Evolutionary conservation across 1,140 invertebrate species (phyloP).

Genomic region (Drosophila sp.): DNA sequence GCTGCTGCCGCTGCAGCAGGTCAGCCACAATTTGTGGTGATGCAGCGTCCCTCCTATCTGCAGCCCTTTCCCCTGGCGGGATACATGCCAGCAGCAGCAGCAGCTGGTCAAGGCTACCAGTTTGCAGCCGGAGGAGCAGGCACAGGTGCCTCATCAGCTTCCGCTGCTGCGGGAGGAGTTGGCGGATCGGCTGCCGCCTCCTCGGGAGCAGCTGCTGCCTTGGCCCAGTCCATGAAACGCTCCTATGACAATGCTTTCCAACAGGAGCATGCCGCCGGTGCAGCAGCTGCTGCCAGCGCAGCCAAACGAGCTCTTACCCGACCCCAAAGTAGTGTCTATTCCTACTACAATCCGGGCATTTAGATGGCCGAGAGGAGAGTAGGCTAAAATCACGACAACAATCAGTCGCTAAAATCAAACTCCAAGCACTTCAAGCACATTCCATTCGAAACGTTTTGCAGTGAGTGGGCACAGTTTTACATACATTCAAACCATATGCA

Average conservation of each 20-base stretch:
- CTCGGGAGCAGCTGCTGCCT: constrained; percentile 20
- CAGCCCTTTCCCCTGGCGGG: constrained; percentile 70
- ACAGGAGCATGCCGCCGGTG: constrained; percentile 61
- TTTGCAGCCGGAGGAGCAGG: constrained; percentile 30
- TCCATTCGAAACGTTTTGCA: constrained; percentile 40
- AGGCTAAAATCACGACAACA: no score
- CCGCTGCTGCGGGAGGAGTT: constrained; percentile 32
- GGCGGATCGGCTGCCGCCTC: constrained; percentile 50
- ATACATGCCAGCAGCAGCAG: constrained; percentile 59
- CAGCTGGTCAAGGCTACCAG: constrained; percentile 46
- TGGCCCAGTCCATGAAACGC: constrained; percentile 74
- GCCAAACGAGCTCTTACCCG: constrained; percentile 74
- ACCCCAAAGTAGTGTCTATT: constrained; percentile 58
- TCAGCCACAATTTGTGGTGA: constrained; percentile 77
- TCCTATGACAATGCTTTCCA: constrained; percentile 82
- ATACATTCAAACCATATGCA: constrained; percentile 10
- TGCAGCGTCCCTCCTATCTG: constrained; percentile 76
- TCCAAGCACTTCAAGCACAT: constrained; percentile 59
- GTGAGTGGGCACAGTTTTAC: constrained; percentile 41
- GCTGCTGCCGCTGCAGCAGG: constrained; percentile 56
- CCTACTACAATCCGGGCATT: constrained; percentile 75
- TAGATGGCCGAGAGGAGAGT: constrained; percentile 23
- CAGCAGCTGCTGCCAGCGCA: constrained; percentile 65
- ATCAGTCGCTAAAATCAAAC: constrained; percentile 12
- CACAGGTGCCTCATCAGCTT: constrained; percentile 22